Percentiles rank a stretch among this genome's conserved stretches.
These are phyloP conservation scores for Etheostoma spectabile DNA, from an alignment of 2,113 vertebrate species.

Conservation along the genomic window DNA sequence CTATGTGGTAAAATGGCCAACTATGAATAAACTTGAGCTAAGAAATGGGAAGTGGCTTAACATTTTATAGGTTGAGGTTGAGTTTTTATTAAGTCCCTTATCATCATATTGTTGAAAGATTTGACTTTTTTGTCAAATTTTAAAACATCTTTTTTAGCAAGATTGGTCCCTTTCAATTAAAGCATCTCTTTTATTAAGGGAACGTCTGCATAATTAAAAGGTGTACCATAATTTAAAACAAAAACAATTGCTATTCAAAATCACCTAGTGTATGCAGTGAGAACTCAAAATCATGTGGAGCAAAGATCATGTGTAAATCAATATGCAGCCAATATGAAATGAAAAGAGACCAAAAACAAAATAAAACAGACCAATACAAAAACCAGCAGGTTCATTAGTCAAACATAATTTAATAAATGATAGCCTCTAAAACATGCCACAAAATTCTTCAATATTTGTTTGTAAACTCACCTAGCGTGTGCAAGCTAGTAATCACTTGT, in stretches of 20 bases:
- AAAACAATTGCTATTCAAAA: not conserved
- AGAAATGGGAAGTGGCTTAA: not conserved
- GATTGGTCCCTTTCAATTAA: too few relatives aligned
- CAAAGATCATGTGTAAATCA: not conserved
- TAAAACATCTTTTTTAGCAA: too few relatives aligned
- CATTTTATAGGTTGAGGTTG: not conserved
- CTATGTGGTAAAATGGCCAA: not conserved
- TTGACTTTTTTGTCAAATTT: not conserved
- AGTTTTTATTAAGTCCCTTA: not conserved
- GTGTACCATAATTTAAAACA: not conserved
- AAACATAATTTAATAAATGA: not conserved
- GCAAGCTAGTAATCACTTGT: conserved; percentile 6
- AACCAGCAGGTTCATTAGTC: not conserved
- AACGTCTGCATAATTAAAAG: not conserved
- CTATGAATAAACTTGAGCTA: not conserved
- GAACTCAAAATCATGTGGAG: not conserved
- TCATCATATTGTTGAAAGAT: not conserved
- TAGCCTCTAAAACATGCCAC: not conserved
- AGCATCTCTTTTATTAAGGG: not conserved
- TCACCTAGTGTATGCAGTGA: not conserved
- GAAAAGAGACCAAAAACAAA: not conserved
- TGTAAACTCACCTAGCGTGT: conserved; percentile 20
- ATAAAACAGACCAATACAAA: not conserved
- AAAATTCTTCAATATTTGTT: not conserved
- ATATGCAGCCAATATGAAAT: not conserved